These are phyloP conservation scores for Toxonevra muliebris DNA, from an alignment of 2,888 invertebrate species.

Conservation along the genomic window DNA sequence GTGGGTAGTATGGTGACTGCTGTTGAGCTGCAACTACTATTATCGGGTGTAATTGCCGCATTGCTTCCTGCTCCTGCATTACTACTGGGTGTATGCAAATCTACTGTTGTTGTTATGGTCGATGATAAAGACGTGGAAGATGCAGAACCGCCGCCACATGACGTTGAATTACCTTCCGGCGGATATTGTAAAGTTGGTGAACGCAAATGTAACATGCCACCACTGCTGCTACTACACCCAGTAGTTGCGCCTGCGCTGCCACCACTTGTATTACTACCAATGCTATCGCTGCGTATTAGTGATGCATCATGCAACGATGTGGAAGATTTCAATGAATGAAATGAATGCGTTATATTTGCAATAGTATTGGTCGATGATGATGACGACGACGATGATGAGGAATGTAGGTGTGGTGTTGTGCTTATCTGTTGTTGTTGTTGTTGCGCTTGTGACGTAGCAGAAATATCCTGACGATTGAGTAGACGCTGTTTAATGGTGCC, in stretches of 20 bases:
- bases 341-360: constrained; percentile 64
- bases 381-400: constrained; percentile 65
- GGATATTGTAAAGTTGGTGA: constrained; percentile 59
- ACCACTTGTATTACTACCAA: constrained; percentile 67
- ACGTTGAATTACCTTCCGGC: constrained; percentile 33
- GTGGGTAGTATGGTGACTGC: constrained; percentile 26
- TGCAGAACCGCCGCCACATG: constrained; percentile 12
- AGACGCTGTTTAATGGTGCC: constrained; percentile 94
- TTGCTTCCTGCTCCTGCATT: constrained; percentile 45
- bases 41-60: constrained; percentile 46
- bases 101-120: constrained; percentile 37
- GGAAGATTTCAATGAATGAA: constrained; percentile 64
- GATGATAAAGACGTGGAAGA: constrained; percentile 13
- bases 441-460: constrained; percentile 42
- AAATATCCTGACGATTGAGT: constrained; percentile 66
- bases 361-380: constrained; percentile 64
- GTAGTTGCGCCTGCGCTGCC: constrained; percentile 46
- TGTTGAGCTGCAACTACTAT: constrained; percentile 13
- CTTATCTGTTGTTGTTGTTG: constrained; percentile 45
- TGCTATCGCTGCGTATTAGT: constrained; percentile 64
- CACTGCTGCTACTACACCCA: constrained; percentile 45
- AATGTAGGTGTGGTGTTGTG: constrained; percentile 66
- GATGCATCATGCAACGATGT: constrained; percentile 67
- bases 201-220: constrained; percentile 53
- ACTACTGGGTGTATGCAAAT: constrained; percentile 33